Percentiles rank a stretch among this genome's conserved stretches.
Evolutionary conservation across 2,797 vertebrate genomes (phyloP).

Genomic region (Valencia hispanica): DNA sequence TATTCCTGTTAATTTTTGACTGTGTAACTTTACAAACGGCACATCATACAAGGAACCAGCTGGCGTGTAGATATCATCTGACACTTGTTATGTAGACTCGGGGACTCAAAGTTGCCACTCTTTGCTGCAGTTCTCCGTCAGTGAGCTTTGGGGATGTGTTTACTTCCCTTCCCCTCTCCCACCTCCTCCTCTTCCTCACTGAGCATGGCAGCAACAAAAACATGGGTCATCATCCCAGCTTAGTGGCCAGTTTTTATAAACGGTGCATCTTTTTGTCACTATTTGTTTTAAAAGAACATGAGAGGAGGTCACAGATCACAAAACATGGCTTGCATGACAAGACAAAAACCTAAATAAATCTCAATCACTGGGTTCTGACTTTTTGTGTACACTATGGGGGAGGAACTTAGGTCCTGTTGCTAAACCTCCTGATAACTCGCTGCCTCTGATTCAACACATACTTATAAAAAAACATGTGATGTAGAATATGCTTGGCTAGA

Average conservation of each 20-base stretch:
- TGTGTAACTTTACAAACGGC: too few species aligned
- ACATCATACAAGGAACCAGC: too few species aligned
- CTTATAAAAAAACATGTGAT: conserved; percentile 30
- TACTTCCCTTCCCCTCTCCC: too few species aligned
- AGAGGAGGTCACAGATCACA: neutral
- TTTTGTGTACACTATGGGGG: neutral
- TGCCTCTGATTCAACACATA: conserved; percentile 45
- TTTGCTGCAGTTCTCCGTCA: neutral
- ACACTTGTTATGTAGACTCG: too few species aligned
- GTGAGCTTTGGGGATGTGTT: too few species aligned
- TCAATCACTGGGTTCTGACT: neutral
- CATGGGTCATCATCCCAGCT: too few species aligned
- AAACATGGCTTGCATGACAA: neutral
- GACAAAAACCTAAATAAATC: neutral
- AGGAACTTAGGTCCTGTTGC: neutral
- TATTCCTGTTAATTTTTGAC: too few species aligned
- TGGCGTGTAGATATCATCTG: too few species aligned
- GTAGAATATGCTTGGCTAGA: conserved; percentile 30
- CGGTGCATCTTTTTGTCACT: too few species aligned
- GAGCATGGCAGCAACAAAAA: too few species aligned
- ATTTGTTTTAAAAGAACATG: neutral
- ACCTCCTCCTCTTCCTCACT: too few species aligned
- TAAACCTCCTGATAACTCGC: conserved; percentile 31
- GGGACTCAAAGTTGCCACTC: neutral
- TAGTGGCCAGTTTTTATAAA: neutral